Percentiles rank a stretch among this genome's conserved stretches.
Conservation (phyloP, 2,888 invertebrate genomes). For the Taenaris catops region DNA sequence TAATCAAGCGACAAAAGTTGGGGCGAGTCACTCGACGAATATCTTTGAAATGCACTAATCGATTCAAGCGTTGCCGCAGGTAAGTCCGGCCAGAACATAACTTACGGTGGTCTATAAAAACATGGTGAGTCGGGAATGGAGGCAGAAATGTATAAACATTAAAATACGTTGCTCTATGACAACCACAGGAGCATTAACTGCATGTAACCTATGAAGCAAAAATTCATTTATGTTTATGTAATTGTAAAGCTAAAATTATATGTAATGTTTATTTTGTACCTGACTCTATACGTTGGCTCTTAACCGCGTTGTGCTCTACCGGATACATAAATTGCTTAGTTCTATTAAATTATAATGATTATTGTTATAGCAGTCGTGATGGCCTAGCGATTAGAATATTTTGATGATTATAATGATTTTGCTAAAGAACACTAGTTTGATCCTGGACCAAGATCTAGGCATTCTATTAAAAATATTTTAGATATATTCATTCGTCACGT, state of each 20-base stretch:
- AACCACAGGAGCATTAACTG: neutral
- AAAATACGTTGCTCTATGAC: slow-evolving; percentile 3
- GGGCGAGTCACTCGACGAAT: slow-evolving; percentile 53
- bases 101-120: slow-evolving; percentile 46
- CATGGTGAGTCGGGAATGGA: slow-evolving; percentile 33
- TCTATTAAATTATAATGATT: no score
- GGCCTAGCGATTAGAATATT: no score
- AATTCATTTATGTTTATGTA: slow-evolving; percentile 1
- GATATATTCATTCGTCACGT: no score
- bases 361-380: no score
- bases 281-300: no score
- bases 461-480: no score
- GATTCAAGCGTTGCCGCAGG: slow-evolving; percentile 49
- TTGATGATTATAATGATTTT: no score
- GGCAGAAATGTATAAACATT: slow-evolving; percentile 5
- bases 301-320: no score
- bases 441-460: no score
- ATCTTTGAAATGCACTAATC: slow-evolving; percentile 60
- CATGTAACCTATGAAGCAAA: neutral
- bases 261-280: neutral
- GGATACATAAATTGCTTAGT: no score
- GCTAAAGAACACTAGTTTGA: no score
- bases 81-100: slow-evolving; percentile 47
- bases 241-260: neutral
- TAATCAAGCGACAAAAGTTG: slow-evolving; percentile 72